Percentiles rank a stretch among this genome's conserved stretches.
Conservation (phyloP, 2,113 vertebrate genomes). For the Cebus imitator region DNA sequence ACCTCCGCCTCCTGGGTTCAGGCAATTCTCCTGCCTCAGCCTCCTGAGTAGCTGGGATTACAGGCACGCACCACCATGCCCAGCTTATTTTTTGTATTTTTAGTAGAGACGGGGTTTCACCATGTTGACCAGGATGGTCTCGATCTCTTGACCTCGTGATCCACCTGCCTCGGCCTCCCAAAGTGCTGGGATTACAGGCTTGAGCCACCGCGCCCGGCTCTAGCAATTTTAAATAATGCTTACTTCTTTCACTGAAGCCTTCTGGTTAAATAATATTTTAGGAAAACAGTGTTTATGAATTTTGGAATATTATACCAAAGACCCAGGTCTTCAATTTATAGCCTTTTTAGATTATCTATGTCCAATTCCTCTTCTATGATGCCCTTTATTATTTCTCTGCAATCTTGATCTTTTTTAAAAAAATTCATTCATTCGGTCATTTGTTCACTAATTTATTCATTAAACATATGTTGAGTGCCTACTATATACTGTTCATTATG, state of each 20-base stretch:
- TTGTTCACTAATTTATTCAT: background rate
- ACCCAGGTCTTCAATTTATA: background rate
- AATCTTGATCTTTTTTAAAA: constrained; percentile 4
- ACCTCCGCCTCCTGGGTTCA: no score
- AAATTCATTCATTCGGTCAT: background rate
- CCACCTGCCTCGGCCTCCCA: no score
- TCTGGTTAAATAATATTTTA: background rate
- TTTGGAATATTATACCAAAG: constrained; percentile 2
- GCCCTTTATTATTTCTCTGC: background rate
- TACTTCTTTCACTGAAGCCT: constrained; percentile 16
- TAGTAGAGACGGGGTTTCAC: no score
- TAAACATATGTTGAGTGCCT: background rate
- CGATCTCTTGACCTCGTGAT: no score
- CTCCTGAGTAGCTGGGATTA: no score
- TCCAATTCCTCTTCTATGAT: background rate
- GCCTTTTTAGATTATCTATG: background rate
- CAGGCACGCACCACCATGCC: no score
- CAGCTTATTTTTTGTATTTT: no score
- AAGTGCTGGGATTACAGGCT: no score
- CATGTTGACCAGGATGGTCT: no score
- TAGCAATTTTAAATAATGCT: constrained; percentile 23
- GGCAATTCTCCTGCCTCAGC: no score
- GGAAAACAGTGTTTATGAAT: background rate
- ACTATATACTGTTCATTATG: background rate
- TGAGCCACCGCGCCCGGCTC: no score